Evolutionary conservation across 2,888 invertebrate genomes (phyloP).

Genomic region (Tetranychus piercei): DNA sequence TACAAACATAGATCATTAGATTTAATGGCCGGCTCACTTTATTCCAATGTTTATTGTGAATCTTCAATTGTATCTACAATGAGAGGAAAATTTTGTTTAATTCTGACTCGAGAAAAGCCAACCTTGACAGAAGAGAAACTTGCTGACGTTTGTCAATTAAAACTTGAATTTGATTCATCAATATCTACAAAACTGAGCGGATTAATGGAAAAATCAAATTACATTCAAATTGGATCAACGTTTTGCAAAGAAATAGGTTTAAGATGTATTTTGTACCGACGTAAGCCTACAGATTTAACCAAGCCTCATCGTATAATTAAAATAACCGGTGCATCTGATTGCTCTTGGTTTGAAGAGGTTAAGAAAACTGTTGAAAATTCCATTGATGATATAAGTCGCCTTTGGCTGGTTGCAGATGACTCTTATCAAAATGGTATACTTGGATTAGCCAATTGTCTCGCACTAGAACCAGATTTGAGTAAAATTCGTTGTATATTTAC

Average conservation of each 20-base stretch:
- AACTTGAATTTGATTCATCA: background rate
- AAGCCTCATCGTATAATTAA: background rate
- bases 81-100: background rate
- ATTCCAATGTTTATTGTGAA: background rate
- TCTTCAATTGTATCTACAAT: background rate
- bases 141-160: background rate
- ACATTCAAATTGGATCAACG: background rate
- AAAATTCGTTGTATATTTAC: slow-evolving; percentile 23
- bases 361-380: slow-evolving; percentile 50
- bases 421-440: slow-evolving; percentile 34
- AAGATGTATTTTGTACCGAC: background rate
- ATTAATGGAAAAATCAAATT: background rate
- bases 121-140: background rate
- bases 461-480: slow-evolving; percentile 31
- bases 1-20: background rate
- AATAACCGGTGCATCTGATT: background rate
- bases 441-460: slow-evolving; percentile 38
- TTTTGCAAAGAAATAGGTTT: background rate
- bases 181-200: background rate
- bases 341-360: slow-evolving; percentile 35
- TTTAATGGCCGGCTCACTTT: background rate
- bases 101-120: background rate
- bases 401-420: slow-evolving; percentile 34
- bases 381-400: slow-evolving; percentile 34
- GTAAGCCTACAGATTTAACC: background rate